Evolutionary conservation across 2,888 invertebrate species (phyloP).

Genomic region (Caprella mutica): DNA sequence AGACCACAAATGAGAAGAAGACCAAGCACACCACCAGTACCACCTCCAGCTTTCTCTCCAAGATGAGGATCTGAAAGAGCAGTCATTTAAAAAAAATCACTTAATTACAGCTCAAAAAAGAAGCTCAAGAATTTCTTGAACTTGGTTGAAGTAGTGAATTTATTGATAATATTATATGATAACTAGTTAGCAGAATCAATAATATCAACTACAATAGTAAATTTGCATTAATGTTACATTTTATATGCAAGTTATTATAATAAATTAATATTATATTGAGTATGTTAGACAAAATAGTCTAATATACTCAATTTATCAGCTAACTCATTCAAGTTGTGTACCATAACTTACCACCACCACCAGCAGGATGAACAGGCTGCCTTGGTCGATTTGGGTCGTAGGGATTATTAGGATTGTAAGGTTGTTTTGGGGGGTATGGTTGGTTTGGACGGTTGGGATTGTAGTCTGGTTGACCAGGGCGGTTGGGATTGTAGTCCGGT

Average conservation of each 20-base stretch:
- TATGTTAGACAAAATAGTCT: too few species aligned
- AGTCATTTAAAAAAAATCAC: too few species aligned
- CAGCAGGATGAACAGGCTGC: conserved; percentile 2
- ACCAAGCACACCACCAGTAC: conserved; percentile 25
- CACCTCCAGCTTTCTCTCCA: conserved; percentile 29
- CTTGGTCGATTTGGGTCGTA: conserved; percentile 24
- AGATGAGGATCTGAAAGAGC: conserved; percentile 15
- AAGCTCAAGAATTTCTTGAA: too few species aligned
- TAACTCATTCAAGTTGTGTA: too few species aligned
- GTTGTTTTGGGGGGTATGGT: conserved; percentile 20
- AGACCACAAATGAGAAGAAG: conserved; percentile 24
- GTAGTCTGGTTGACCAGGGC: conserved; percentile 10
- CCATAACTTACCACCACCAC: conserved; percentile 5
- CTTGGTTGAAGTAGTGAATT: too few species aligned
- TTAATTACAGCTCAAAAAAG: too few species aligned
- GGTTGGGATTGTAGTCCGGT: conserved; percentile 10
- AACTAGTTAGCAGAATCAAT: not conserved
- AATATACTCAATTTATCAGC: too few species aligned
- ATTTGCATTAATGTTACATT: not conserved
- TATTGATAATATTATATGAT: not conserved
- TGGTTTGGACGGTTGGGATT: conserved; percentile 20
- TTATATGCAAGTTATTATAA: not conserved
- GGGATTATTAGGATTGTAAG: conserved; percentile 14
- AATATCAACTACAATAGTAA: not conserved
- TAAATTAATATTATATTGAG: too few species aligned